Evolutionary conservation across 2,888 invertebrate genomes (phyloP).

Genomic region (Pomacea canaliculata): DNA sequence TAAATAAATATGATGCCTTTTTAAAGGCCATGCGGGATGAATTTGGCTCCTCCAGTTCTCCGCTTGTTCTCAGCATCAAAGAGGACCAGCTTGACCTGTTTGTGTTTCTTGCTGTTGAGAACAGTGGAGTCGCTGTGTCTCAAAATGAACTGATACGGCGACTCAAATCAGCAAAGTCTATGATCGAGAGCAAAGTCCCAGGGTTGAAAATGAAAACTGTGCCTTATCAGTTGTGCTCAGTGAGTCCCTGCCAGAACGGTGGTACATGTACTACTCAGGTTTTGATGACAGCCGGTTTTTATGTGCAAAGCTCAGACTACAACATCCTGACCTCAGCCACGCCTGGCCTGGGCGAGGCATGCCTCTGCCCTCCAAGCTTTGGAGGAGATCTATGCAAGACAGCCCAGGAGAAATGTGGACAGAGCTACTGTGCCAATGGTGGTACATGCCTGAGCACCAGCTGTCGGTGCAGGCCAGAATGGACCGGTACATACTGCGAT

Average conservation of each 20-base stretch:
- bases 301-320: conserved; percentile 80
- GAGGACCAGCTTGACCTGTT: conserved; percentile 38
- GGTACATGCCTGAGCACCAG: conserved; percentile 78
- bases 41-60: conserved; percentile 28
- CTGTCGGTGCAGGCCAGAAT: conserved; percentile 56
- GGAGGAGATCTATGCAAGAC: conserved; percentile 92
- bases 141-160: conserved; percentile 16
- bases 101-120: conserved; percentile 72
- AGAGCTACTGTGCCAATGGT: conserved; percentile 92
- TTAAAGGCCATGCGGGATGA: conserved; percentile 25
- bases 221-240: conserved; percentile 62
- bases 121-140: conserved; percentile 17
- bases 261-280: conserved; percentile 65
- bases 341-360: conserved; percentile 82
- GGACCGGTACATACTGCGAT: conserved; percentile 55
- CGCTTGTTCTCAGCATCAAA: conserved; percentile 37
- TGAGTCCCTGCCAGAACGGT: conserved; percentile 75
- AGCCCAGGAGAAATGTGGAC: conserved; percentile 86
- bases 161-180: conserved; percentile 34
- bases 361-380: conserved; percentile 90
- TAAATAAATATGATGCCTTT: conserved; percentile 77
- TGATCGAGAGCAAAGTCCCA: conserved; percentile 42
- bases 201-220: conserved; percentile 40
- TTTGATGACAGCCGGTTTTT: conserved; percentile 34
- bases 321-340: conserved; percentile 87